Evolutionary conservation across 2,888 invertebrate species (phyloP).

Genomic region (Melinopterus prodromus): DNA sequence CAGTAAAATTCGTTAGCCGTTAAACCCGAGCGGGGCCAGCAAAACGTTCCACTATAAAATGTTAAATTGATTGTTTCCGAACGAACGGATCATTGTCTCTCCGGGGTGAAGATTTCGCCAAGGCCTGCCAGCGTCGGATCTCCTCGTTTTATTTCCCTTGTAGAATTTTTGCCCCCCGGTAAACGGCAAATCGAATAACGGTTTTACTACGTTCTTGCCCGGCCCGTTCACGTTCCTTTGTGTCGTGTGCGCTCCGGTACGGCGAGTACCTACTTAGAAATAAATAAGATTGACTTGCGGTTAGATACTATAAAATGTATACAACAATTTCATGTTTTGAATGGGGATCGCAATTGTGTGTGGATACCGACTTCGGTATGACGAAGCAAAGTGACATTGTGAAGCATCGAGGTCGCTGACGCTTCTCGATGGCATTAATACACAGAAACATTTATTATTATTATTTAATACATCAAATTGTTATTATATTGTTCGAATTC

Average conservation of each 20-base stretch:
- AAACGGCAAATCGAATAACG: constrained; percentile 4
- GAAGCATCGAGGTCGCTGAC: too few relatives aligned
- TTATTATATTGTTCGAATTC: too few relatives aligned
- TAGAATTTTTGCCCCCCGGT: constrained; percentile 4
- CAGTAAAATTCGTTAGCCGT: constrained; percentile 44
- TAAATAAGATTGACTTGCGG: neutral
- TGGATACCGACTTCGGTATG: too few relatives aligned
- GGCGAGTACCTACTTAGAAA: neutral
- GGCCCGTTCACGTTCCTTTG: neutral
- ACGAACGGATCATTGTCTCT: constrained; percentile 35
- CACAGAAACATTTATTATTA: too few relatives aligned
- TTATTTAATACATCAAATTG: too few relatives aligned
- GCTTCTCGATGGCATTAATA: too few relatives aligned
- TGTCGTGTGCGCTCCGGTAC: neutral
- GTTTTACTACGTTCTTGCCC: neutral
- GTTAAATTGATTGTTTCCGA: constrained; percentile 40
- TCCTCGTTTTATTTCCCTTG: neutral
- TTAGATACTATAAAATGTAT: neutral
- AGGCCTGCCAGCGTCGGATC: neutral
- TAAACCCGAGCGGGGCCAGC: constrained; percentile 38
- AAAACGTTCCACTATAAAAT: constrained; percentile 42
- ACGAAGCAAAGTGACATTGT: too few relatives aligned
- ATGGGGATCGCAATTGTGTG: too few relatives aligned
- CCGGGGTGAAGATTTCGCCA: constrained; percentile 11
- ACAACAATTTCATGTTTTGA: too few relatives aligned